Evolutionary conservation across 1,140 invertebrate genomes (phyloP).

Genomic region (Cyphomyrmex costatus): DNA sequence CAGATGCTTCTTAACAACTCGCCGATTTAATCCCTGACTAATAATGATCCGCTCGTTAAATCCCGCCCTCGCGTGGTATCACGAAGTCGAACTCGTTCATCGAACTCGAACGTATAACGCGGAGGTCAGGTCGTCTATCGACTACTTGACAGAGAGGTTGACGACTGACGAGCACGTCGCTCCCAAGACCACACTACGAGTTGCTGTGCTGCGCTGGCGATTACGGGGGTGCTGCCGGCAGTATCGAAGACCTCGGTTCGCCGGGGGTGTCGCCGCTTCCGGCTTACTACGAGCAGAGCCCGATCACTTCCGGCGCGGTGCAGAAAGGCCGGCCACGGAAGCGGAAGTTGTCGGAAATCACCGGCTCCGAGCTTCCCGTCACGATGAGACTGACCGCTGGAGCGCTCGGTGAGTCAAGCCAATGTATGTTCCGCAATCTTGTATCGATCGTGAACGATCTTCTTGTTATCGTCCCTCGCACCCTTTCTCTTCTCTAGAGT

Average conservation of each 20-base stretch:
- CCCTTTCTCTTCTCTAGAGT: background rate
- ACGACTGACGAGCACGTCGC: slow-evolving; percentile 78
- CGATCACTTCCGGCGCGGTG: slow-evolving; percentile 86
- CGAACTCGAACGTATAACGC: slow-evolving; percentile 73
- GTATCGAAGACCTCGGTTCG: slow-evolving; percentile 88
- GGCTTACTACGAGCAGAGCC: slow-evolving; percentile 87
- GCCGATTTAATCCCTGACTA: background rate
- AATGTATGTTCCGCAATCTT: slow-evolving; percentile 19
- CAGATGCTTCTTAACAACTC: background rate
- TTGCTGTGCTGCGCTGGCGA: slow-evolving; percentile 88
- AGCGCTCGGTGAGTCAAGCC: slow-evolving; percentile 89
- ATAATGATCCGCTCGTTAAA: background rate
- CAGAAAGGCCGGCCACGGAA: slow-evolving; percentile 95
- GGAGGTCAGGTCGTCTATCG: slow-evolving; percentile 73
- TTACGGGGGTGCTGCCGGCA: slow-evolving; percentile 88
- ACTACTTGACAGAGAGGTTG: slow-evolving; percentile 79
- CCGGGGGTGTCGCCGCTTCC: slow-evolving; percentile 88
- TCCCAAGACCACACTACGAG: slow-evolving; percentile 90
- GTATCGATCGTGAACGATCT: slow-evolving; percentile 39
- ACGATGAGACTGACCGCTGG: slow-evolving; percentile 91
- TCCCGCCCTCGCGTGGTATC: background rate
- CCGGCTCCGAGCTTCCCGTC: slow-evolving; percentile 89
- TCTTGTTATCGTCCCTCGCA: background rate
- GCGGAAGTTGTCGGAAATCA: slow-evolving; percentile 89
- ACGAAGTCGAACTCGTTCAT: slow-evolving; percentile 68